phyloP scores from a whole-genome alignment of 1,140 invertebrate species.

The Drosophila erecta region DNA sequence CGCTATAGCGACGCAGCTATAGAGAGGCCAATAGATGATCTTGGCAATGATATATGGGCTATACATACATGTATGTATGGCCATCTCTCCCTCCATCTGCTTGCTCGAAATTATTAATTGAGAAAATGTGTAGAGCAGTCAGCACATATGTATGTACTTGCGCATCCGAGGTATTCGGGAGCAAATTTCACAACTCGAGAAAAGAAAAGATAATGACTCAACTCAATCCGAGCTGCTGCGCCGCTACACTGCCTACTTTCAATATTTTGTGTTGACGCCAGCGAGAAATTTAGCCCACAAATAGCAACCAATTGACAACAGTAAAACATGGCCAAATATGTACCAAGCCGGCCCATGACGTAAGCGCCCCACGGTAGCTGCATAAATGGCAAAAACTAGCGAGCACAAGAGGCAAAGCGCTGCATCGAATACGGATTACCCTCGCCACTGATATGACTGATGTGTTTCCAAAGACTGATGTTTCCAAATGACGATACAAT shows the following conservation, averaged over 20 bases:
- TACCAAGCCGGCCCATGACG: constrained; percentile 63
- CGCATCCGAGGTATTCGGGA: constrained; percentile 12
- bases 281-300: constrained; percentile 51
- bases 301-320: constrained; percentile 70
- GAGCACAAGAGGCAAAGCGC: constrained; percentile 1
- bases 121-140: constrained; percentile 41
- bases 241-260: constrained; percentile 71
- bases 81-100: constrained; percentile 27
- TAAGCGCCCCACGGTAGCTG: constrained; percentile 54
- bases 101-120: constrained; percentile 37
- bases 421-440: constrained; percentile 11
- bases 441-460: background rate
- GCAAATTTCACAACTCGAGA: constrained; percentile 36
- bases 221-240: constrained; percentile 20
- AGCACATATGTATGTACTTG: constrained; percentile 15
- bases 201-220: constrained; percentile 51
- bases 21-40: constrained; percentile 29
- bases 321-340: constrained; percentile 77
- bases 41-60: constrained; percentile 46
- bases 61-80: constrained; percentile 7
- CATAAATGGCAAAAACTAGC: constrained; percentile 48
- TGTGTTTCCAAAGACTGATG: background rate
- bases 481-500: background rate
- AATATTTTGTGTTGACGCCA: constrained; percentile 64
- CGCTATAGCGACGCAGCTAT: constrained; percentile 18